A percentile compares a stretch with the other conserved stretches of the same genome.
phyloP scores from a whole-genome alignment of 2,113 vertebrate genomes.

The Equus quagga region DNA sequence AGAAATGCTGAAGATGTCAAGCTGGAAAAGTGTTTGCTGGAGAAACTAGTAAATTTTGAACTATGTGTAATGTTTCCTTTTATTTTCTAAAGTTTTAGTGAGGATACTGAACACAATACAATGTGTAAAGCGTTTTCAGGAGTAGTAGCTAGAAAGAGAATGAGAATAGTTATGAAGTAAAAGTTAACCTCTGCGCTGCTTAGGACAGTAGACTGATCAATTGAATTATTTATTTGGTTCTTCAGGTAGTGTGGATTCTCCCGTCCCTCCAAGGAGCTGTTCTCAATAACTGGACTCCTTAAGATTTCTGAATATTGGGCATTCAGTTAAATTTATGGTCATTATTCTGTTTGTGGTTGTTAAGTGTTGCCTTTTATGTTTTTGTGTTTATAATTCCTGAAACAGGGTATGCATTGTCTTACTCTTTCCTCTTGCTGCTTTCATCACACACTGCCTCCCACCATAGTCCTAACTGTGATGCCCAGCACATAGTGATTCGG shows the following conservation, averaged over 20 bases:
- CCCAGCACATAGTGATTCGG: background rate
- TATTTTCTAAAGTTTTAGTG: conserved; percentile 21
- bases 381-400: background rate
- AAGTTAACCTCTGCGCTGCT: background rate
- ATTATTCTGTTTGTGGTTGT: background rate
- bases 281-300: background rate
- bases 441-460: background rate
- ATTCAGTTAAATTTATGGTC: background rate
- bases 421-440: background rate
- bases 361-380: background rate
- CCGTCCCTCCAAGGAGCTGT: background rate
- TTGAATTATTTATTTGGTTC: conserved; percentile 41
- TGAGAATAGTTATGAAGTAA: background rate
- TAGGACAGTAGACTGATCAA: background rate
- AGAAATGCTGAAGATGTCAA: background rate
- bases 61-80: background rate
- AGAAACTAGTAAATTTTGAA: background rate
- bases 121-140: conserved; percentile 9
- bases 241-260: background rate
- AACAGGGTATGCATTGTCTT: background rate
- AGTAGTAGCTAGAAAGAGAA: background rate
- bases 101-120: background rate
- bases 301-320: conserved; percentile 1
- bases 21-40: background rate
- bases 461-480: background rate